Evolutionary conservation across 2,797 vertebrate species (phyloP).

Genomic region (Philypnodon macrostomus): DNA sequence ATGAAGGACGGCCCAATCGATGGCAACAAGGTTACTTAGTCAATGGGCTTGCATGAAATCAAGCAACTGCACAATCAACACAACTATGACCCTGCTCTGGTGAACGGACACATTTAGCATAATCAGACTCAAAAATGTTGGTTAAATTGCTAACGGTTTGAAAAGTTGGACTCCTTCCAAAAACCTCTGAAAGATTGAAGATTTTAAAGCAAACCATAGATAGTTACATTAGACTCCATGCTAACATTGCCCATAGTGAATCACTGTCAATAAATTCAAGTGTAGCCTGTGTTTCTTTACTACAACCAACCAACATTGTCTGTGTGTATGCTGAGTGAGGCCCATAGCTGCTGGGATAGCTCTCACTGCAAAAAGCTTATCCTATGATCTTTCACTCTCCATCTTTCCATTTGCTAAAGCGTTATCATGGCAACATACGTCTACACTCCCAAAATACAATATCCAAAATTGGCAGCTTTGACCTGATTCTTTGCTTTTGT

Average conservation of each 20-base stretch:
- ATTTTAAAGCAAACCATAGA: no score
- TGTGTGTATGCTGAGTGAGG: no score
- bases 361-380: no score
- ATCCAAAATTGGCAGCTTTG: conserved; percentile 19
- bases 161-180: not conserved
- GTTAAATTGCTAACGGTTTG: not conserved
- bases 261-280: no score
- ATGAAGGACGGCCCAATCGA: conserved; percentile 1
- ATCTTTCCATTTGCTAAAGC: no score
- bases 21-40: conserved; percentile 8
- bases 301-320: no score
- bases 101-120: not conserved
- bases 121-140: not conserved
- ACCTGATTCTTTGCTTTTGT: conserved; percentile 1
- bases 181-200: not conserved
- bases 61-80: not conserved
- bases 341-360: no score
- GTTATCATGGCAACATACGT: conserved; percentile 37
- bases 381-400: no score
- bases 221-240: no score
- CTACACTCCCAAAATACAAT: conserved; percentile 28
- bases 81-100: not conserved
- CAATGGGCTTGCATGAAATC: conserved; percentile 3
- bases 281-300: no score
- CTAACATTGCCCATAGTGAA: no score